Conservation (phyloP, 2,888 invertebrate genomes). For the Frankliniella intonsa region DNA sequence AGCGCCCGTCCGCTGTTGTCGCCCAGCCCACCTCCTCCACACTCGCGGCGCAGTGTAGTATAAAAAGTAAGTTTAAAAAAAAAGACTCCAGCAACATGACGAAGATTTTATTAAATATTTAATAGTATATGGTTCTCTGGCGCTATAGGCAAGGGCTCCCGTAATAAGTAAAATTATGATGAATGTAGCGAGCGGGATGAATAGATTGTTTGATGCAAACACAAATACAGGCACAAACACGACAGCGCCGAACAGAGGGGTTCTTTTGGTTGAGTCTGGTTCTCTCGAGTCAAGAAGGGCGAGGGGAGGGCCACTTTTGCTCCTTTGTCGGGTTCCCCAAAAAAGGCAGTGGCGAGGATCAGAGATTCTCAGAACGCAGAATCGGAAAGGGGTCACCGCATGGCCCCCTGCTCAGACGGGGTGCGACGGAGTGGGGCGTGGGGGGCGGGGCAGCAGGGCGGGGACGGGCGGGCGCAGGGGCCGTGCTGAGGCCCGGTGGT, state of each 20-base stretch:
- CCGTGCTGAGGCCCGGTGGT: not conserved
- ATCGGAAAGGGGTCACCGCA: slow-evolving; percentile 9
- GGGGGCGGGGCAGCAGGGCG: not conserved
- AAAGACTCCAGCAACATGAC: too few species aligned
- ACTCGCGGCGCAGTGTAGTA: too few species aligned
- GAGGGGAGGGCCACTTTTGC: not conserved
- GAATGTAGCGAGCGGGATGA: not conserved
- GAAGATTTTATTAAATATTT: too few species aligned
- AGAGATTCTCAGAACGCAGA: not conserved
- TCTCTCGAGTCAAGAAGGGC: too few species aligned
- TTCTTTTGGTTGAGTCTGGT: not conserved
- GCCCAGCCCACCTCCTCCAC: not conserved
- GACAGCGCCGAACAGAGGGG: not conserved
- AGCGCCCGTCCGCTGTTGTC: not conserved
- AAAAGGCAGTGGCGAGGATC: too few species aligned
- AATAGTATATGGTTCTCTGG: too few species aligned
- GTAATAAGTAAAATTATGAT: not conserved
- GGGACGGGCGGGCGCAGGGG: not conserved
- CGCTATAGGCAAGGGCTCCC: too few species aligned
- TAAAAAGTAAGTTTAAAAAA: too few species aligned
- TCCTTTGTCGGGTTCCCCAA: not conserved
- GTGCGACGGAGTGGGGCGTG: too few species aligned
- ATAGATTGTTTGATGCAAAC: not conserved
- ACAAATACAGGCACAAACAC: not conserved
- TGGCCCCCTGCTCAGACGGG: too few species aligned